phyloP scores from a whole-genome alignment of 2,888 invertebrate genomes.

The Leptinotarsa peninsularis region DNA sequence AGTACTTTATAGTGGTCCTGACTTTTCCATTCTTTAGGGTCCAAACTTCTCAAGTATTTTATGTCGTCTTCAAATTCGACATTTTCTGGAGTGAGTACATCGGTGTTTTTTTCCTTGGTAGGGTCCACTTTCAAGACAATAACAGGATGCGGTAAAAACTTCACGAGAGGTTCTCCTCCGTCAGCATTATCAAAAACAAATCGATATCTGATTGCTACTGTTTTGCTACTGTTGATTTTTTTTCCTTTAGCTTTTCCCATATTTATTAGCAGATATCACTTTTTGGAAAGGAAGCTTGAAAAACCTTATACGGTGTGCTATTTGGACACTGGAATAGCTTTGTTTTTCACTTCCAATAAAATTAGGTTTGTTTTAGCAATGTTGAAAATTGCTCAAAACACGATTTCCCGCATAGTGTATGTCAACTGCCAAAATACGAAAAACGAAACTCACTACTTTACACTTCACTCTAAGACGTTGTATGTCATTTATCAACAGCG shows the following conservation, averaged over 20 bases:
- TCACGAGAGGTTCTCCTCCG: conserved; percentile 56
- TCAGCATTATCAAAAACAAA: conserved; percentile 59
- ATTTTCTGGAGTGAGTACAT: conserved; percentile 57
- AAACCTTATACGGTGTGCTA: conserved; percentile 1
- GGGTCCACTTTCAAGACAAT: conserved; percentile 57
- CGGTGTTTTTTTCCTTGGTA: conserved; percentile 56
- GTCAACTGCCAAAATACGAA: conserved; percentile 47
- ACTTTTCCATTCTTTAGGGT: conserved; percentile 97
- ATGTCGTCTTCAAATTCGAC: conserved; percentile 79
- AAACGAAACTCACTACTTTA: neutral
- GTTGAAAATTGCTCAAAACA: conserved; percentile 43
- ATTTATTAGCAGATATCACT: conserved; percentile 40
- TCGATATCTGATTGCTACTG: conserved; percentile 62
- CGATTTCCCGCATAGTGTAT: conserved; percentile 57
- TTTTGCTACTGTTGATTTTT: conserved; percentile 55
- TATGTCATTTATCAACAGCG: neutral
- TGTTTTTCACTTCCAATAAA: neutral
- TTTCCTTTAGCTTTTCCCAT: conserved; percentile 61
- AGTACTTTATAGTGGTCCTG: conserved; percentile 98
- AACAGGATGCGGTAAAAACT: conserved; percentile 61
- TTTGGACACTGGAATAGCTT: neutral
- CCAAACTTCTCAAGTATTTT: conserved; percentile 85
- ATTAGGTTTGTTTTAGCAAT: conserved; percentile 28
- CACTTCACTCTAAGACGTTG: neutral
- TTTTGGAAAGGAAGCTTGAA: neutral